Evolutionary conservation across 2,113 vertebrate species (phyloP), one percentile per base, ranked within the genome.

Genomic region (Pelvicachromis taeniatus): DNA sequence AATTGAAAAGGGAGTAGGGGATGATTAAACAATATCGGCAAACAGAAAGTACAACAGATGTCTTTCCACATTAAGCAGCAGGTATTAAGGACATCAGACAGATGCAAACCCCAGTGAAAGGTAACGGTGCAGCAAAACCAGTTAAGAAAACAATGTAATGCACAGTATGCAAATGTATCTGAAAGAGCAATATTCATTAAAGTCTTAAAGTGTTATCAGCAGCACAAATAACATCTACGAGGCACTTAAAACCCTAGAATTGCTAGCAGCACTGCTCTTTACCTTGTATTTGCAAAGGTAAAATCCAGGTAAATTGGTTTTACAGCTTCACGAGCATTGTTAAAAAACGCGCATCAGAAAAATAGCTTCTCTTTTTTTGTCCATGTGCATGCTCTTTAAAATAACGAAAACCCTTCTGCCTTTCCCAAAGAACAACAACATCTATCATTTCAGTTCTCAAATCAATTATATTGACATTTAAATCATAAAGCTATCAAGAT

Each of bases 51-150:
- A 77, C 83, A 82, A 31, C 86, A 90, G 87, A 81, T 91, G 87
- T 53, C 61, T 4, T 81, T 26, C 75, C 85, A 80, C 58, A 80
- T 77, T 80, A 83, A 81, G 86, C 86, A 75, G 89, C 70, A 80
- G 86, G 80, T 87, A 87, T 88, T 80, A 77, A 58, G 80, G 78
- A 84, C 85, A 87, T 78, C 40, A 86, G 83, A 73, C 88, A 80
- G 90, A 87, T 87, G 87, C 56, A 53, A 53, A 81, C 54, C 6
- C 31, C 75, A 23, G 63, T 59, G 84, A 86, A 81, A 82, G 53
- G 50, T 53, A 84, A 35, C 54, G 3, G 12, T 21, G 78, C 56
- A 21, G 40, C 79, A 42, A 53, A 70, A 59, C 58, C 77, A 35
- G 19, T 16, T 8, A 11, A 65, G 31, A 73, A 38, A 59, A 23